A percentile compares a stretch with the other conserved stretches of the same genome.
Evolutionary conservation across 2,888 invertebrate species (phyloP).

Genomic region (Brenthis daphne): DNA sequence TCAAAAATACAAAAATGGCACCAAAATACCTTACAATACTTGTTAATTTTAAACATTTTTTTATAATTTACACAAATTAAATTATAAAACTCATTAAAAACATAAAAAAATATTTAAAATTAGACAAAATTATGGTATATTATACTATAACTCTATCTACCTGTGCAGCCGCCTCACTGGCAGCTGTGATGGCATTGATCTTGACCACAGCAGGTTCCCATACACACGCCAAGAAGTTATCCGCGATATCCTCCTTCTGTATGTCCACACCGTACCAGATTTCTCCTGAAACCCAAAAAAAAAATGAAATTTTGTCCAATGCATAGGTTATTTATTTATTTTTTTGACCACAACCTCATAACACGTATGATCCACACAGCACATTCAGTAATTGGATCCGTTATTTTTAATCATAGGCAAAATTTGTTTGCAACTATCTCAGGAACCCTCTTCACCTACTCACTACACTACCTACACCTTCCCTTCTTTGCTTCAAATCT

Average conservation of each 20-base stretch:
- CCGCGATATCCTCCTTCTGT: constrained; percentile 94
- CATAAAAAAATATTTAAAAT: no score
- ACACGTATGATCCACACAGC: background rate
- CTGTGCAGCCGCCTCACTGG: constrained; percentile 96
- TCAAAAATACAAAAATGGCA: no score
- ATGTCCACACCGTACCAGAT: constrained; percentile 98
- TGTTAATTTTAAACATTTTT: no score
- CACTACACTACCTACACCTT: no score
- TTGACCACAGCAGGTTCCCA: constrained; percentile 99
- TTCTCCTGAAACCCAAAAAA: constrained; percentile 76
- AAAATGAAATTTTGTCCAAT: background rate
- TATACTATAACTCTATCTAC: constrained; percentile 46
- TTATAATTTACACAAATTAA: no score
- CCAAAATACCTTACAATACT: no score
- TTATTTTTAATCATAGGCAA: constrained; percentile 15
- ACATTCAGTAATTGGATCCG: constrained; percentile 21
- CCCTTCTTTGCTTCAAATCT: no score
- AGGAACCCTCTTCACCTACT: no score
- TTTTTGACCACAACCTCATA: background rate
- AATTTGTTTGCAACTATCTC: background rate
- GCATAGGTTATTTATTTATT: no score
- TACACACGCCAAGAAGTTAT: constrained; percentile 96
- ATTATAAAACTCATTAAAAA: no score
- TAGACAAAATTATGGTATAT: no score
- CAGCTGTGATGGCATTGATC: constrained; percentile 97